Percentiles rank a stretch among this genome's conserved stretches.
Conservation (phyloP, 2,113 vertebrate species). For the Menidia beryllina region DNA sequence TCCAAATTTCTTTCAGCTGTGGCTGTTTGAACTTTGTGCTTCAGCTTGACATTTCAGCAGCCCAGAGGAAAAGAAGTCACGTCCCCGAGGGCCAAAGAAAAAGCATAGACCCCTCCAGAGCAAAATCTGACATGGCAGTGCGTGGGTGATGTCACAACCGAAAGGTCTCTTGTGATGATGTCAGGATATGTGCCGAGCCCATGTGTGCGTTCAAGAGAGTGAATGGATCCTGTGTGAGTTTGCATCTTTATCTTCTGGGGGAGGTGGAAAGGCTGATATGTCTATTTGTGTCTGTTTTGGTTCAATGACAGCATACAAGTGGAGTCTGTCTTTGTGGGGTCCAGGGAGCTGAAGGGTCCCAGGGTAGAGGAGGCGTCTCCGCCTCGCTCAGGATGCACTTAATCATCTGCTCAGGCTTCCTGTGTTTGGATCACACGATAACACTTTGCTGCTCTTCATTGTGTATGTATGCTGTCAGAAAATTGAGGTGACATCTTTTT, state of each 20-base stretch:
- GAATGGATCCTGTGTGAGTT: not conserved
- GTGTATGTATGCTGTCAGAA: not conserved
- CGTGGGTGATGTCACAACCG: conserved; percentile 63
- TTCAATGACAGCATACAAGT: conserved; percentile 58
- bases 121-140: conserved; percentile 47
- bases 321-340: conserved; percentile 41
- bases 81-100: conserved; percentile 55
- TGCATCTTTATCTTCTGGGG: conserved; percentile 24
- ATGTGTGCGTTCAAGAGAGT: conserved; percentile 9
- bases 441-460: not conserved
- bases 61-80: conserved; percentile 65
- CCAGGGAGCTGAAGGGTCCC: conserved; percentile 41
- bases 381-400: conserved; percentile 7
- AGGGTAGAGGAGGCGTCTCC: conserved; percentile 43
- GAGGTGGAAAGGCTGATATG: conserved; percentile 15
- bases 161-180: conserved; percentile 48
- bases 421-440: conserved; percentile 16
- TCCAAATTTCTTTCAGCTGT: conserved; percentile 70
- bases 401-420: conserved; percentile 30
- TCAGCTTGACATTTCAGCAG: conserved; percentile 65
- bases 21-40: conserved; percentile 50
- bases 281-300: conserved; percentile 51
- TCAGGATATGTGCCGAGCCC: conserved; percentile 31
- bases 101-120: conserved; percentile 33
- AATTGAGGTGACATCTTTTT: not conserved